Evolutionary conservation across 2,888 invertebrate species (phyloP).

Genomic region (Thera britannica): DNA sequence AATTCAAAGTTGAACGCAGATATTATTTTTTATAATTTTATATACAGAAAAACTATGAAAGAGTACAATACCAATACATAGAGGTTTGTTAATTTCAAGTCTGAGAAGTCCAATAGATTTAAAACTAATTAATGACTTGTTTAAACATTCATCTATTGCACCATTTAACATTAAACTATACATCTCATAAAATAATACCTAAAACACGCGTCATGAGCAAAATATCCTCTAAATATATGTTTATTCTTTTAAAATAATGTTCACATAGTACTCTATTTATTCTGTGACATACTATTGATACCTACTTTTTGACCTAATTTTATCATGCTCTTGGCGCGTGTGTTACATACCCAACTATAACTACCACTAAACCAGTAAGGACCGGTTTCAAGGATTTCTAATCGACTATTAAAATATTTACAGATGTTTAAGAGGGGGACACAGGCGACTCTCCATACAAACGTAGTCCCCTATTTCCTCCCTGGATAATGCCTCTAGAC

Average conservation of each 20-base stretch:
- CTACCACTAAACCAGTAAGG: neutral
- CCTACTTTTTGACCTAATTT: neutral
- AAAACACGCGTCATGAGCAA: neutral
- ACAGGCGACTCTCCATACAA: too few relatives aligned
- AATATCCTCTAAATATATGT: neutral
- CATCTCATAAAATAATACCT: neutral
- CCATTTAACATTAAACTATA: slow-evolving; percentile 29
- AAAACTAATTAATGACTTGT: slow-evolving; percentile 23
- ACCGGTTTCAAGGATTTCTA: too few relatives aligned
- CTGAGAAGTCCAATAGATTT: slow-evolving; percentile 16
- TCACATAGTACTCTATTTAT: too few relatives aligned
- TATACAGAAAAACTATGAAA: slow-evolving; percentile 29
- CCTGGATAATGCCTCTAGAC: too few relatives aligned
- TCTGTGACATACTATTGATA: too few relatives aligned
- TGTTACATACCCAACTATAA: slow-evolving; percentile 2
- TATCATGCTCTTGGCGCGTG: slow-evolving; percentile 1
- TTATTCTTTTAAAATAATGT: too few relatives aligned
- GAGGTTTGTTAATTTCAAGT: slow-evolving; percentile 1
- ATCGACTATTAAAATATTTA: too few relatives aligned
- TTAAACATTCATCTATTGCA: slow-evolving; percentile 47
- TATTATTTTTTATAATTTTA: slow-evolving; percentile 32
- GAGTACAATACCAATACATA: slow-evolving; percentile 10
- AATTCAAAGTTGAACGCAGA: slow-evolving; percentile 38
- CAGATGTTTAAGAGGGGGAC: too few relatives aligned
- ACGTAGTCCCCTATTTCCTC: too few relatives aligned